Percentiles rank a stretch among this genome's conserved stretches.
Conservation (phyloP, 1,140 invertebrate species). For the Megathymus violae region DNA sequence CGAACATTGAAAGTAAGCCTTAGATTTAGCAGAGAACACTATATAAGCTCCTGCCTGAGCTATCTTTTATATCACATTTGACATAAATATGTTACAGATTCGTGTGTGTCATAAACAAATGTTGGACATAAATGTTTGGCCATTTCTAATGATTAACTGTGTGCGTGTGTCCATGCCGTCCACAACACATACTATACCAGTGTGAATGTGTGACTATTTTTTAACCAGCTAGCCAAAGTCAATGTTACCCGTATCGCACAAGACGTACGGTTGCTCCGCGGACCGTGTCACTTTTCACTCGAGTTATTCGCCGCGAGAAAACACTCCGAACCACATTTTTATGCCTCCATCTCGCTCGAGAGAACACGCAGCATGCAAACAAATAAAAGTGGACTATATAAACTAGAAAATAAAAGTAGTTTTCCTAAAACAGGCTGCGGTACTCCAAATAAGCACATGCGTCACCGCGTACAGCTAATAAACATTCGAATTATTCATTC, state of each 20-base stretch:
- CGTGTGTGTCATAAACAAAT: too few species aligned
- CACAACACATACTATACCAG: too few species aligned
- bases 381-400: conserved; percentile 53
- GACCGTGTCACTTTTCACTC: conserved; percentile 76
- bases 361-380: conserved; percentile 47
- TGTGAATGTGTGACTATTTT: neutral
- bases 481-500: conserved; percentile 11
- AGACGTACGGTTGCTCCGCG: conserved; percentile 47
- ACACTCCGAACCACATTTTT: conserved; percentile 68
- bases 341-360: conserved; percentile 63
- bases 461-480: conserved; percentile 29
- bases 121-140: too few species aligned
- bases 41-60: too few species aligned
- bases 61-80: too few species aligned
- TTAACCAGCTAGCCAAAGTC: neutral
- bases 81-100: too few species aligned
- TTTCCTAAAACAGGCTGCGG: conserved; percentile 37
- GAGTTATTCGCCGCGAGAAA: conserved; percentile 76
- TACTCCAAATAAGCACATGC: conserved; percentile 33
- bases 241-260: conserved; percentile 23
- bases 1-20: too few species aligned
- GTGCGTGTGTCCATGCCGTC: too few species aligned
- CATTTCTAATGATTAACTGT: too few species aligned
- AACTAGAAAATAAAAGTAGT: conserved; percentile 66
- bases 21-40: too few species aligned